Evolutionary conservation across 2,113 vertebrate species (phyloP).

Genomic region (Eurypyga helias): DNA sequence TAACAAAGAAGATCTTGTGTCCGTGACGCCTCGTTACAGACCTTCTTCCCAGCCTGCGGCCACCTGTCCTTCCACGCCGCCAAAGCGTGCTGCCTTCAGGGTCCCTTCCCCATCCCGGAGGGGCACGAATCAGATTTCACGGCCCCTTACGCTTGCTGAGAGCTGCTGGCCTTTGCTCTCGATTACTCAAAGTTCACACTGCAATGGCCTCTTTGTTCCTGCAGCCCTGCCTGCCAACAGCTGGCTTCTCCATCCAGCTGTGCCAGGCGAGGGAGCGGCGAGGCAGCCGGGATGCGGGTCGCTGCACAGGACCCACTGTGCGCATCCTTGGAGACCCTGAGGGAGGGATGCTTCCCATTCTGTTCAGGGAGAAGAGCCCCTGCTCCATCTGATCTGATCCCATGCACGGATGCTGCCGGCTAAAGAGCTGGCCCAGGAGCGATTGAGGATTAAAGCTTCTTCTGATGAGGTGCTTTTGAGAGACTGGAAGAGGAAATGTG

Average conservation of each 20-base stretch:
- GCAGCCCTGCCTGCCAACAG: background rate
- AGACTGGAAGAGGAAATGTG: background rate
- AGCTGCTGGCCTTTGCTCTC: background rate
- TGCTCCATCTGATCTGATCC: fast-evolving
- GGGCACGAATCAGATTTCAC: background rate
- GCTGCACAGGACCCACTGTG: fast-evolving
- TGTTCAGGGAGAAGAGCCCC: fast-evolving
- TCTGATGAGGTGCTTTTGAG: background rate
- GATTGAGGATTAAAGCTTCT: background rate
- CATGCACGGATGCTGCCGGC: background rate
- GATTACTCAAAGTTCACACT: background rate
- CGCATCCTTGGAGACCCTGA: fast-evolving
- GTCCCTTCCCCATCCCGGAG: background rate
- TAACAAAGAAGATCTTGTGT: constrained; percentile 44
- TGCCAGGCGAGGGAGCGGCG: background rate
- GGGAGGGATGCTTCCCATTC: background rate
- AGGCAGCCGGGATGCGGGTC: background rate
- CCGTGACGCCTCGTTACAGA: background rate
- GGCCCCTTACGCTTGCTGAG: background rate
- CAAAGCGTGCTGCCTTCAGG: background rate
- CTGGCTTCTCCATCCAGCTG: constrained; percentile 25
- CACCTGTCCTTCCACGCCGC: background rate
- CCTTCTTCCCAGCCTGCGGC: background rate
- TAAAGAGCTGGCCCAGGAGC: background rate
- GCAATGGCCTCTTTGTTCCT: constrained; percentile 31